Conservation (phyloP, 1,140 invertebrate genomes). For the Linepithema humile region DNA sequence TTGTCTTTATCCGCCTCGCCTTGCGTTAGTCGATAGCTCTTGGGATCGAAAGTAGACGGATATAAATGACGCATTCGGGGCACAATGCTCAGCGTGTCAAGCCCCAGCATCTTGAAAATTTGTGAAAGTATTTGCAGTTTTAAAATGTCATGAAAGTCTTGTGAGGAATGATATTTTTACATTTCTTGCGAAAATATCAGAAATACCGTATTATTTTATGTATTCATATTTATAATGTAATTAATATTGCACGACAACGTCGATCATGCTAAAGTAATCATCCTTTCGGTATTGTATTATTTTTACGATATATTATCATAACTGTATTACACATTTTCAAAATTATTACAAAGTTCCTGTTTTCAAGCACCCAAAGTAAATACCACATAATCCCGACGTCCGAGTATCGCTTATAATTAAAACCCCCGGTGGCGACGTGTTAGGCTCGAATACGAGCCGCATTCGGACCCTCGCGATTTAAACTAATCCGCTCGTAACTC, state of each 20-base stretch:
- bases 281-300: not conserved
- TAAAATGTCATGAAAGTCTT: not conserved
- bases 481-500: conserved; percentile 55
- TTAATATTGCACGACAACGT: too few relatives aligned
- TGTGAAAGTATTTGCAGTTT: not conserved
- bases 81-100: not conserved
- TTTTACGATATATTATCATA: not conserved
- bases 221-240: too few relatives aligned
- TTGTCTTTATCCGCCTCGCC: conserved; percentile 29
- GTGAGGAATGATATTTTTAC: not conserved
- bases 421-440: conserved; percentile 47
- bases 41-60: conserved; percentile 17
- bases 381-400: conserved; percentile 46
- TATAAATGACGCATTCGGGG: conserved; percentile 41
- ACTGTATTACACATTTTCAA: conserved; percentile 23
- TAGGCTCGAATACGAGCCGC: conserved; percentile 55
- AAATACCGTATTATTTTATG: too few relatives aligned
- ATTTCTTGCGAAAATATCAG: too few relatives aligned
- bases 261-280: too few relatives aligned
- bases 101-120: not conserved
- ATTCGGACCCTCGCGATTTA: conserved; percentile 56
- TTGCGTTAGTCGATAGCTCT: conserved; percentile 41
- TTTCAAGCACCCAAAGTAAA: conserved; percentile 43
- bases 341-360: conserved; percentile 35
- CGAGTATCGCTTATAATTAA: conserved; percentile 57